Conservation (phyloP, 2,113 vertebrate genomes). For the Labeo catla region DNA sequence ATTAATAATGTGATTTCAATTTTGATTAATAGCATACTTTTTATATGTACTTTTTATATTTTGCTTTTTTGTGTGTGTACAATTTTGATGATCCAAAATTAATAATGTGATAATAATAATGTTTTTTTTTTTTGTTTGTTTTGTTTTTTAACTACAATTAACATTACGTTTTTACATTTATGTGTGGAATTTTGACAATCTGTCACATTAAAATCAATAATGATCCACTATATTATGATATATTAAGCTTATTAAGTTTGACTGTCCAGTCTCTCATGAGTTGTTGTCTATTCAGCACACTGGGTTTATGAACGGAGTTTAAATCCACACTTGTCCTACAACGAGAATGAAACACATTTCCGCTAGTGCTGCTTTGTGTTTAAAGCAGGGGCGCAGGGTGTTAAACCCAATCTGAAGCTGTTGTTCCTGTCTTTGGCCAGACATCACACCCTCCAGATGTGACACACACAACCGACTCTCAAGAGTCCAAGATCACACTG, state of each 20-base stretch:
- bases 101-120: not conserved
- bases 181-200: not conserved
- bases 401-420: constrained; percentile 18
- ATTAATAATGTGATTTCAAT: too few relatives aligned
- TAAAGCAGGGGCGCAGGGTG: not conserved
- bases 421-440: not conserved
- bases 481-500: too few relatives aligned
- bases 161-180: not conserved
- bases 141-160: too few relatives aligned
- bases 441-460: not conserved
- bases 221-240: not conserved
- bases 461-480: not conserved
- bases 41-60: too few relatives aligned
- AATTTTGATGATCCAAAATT: not conserved
- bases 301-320: not conserved
- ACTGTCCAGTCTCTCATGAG: too few relatives aligned
- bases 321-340: not conserved
- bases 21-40: too few relatives aligned
- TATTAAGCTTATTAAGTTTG: too few relatives aligned
- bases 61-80: too few relatives aligned
- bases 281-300: too few relatives aligned
- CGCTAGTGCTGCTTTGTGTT: not conserved
- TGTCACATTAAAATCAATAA: not conserved
- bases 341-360: not conserved
- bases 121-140: too few relatives aligned